Conservation (phyloP, 2,888 invertebrate species). For the Orthosia gothica region DNA sequence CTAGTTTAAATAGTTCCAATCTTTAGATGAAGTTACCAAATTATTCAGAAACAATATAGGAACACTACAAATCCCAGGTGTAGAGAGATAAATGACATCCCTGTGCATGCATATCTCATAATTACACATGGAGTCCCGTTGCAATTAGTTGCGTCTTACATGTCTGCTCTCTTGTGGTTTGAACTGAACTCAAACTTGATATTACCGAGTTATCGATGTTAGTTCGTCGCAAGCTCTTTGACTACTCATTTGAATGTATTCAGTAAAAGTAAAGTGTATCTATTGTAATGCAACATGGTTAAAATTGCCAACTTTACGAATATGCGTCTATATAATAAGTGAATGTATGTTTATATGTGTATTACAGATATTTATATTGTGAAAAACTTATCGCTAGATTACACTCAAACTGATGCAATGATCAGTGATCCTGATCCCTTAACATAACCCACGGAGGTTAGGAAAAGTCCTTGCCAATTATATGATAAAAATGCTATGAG, state of each 20-base stretch:
- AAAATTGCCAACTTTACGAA: not conserved
- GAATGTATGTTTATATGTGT: not conserved
- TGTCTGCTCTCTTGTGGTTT: constrained; percentile 13
- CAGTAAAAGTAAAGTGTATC: not conserved
- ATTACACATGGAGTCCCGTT: constrained; percentile 16
- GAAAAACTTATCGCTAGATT: not conserved
- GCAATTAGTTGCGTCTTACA: constrained; percentile 41
- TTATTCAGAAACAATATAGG: not conserved
- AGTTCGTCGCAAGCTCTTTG: constrained; percentile 28
- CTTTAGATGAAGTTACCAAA: not conserved
- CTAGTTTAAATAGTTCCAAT: too few species aligned
- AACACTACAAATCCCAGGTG: not conserved
- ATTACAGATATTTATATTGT: not conserved
- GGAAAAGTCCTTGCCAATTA: not conserved
- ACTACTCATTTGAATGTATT: not conserved
- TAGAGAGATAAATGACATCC: constrained; percentile 10
- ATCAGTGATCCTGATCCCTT: too few species aligned
- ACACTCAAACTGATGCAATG: not conserved
- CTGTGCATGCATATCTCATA: constrained; percentile 3
- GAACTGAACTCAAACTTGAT: constrained; percentile 38
- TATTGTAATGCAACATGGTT: not conserved
- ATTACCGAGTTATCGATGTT: constrained; percentile 25
- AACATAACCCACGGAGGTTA: too few species aligned
- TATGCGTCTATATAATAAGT: not conserved
- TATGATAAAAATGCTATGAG: too few species aligned